A percentile compares a stretch with the other conserved stretches of the same genome.
Conservation (phyloP, 2,797 vertebrate genomes). For the Rhodeus uyekii region DNA sequence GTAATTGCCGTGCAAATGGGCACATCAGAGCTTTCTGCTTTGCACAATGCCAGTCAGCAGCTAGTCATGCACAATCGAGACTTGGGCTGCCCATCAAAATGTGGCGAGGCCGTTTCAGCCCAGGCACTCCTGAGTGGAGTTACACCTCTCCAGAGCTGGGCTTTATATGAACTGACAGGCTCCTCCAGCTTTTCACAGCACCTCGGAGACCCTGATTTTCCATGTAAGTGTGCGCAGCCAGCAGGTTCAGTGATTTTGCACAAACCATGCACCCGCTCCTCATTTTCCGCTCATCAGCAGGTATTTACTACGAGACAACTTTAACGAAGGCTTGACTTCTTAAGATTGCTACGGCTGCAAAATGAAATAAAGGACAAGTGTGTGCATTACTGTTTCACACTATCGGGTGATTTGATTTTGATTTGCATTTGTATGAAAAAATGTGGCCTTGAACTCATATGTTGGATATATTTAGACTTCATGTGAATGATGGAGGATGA, state of each 20-base stretch:
- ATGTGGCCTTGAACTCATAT: neutral
- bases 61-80: constrained; percentile 58
- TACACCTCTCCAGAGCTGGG: constrained; percentile 61
- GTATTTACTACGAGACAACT: constrained; percentile 51
- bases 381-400: neutral
- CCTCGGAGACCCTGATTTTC: constrained; percentile 66
- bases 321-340: neutral
- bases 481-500: neutral
- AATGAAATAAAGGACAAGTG: constrained; percentile 2
- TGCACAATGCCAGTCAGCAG: constrained; percentile 66
- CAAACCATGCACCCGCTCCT: constrained; percentile 39
- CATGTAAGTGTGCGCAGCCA: constrained; percentile 64
- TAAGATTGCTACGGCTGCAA: neutral
- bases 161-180: constrained; percentile 66
- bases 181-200: constrained; percentile 66
- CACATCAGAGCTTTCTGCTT: constrained; percentile 52
- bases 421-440: neutral
- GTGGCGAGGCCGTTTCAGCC: constrained; percentile 61
- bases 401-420: neutral
- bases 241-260: constrained; percentile 61
- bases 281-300: constrained; percentile 57
- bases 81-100: constrained; percentile 65
- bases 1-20: constrained; percentile 60
- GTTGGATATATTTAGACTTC: neutral
- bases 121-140: constrained; percentile 44